These are phyloP conservation scores for Aphaenogaster ashmeadi DNA, from an alignment of 1,140 invertebrate genomes.

Conservation along the genomic window DNA sequence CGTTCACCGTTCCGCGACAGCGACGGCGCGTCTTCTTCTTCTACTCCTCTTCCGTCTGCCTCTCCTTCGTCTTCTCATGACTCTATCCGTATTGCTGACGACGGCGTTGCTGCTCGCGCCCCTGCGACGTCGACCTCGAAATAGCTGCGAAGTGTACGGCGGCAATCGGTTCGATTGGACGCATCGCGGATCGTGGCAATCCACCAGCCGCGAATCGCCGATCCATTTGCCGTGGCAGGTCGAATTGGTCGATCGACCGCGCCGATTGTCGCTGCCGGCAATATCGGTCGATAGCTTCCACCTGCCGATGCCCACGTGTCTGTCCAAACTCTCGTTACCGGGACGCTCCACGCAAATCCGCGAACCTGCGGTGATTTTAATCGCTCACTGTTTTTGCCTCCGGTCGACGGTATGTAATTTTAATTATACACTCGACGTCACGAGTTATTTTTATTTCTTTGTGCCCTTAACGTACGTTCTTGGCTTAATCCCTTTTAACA, in stretches of 20 bases:
- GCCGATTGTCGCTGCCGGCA: conserved; percentile 20
- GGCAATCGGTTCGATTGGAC: not conserved
- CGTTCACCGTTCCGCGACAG: conserved; percentile 31
- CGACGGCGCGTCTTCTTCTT: conserved; percentile 34
- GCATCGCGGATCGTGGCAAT: conserved; percentile 58
- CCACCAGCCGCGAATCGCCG: conserved; percentile 68
- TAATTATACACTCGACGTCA: not conserved
- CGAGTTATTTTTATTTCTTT: not conserved
- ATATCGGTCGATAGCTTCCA: conserved; percentile 77
- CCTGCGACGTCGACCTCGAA: conserved; percentile 13
- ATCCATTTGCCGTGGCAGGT: conserved; percentile 80
- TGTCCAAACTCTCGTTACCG: conserved; percentile 53
- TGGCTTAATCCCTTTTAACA: not conserved
- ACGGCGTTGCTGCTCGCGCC: not conserved
- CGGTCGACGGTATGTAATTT: not conserved
- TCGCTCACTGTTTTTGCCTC: conserved; percentile 12
- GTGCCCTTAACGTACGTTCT: not conserved
- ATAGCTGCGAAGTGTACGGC: conserved; percentile 17
- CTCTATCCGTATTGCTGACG: conserved; percentile 21
- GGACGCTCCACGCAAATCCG: conserved; percentile 76
- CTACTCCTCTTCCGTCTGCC: conserved; percentile 34
- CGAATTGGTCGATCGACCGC: conserved; percentile 27
- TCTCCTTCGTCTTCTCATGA: conserved; percentile 34
- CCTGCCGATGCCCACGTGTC: conserved; percentile 74
- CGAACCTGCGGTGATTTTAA: conserved; percentile 70